phyloP scores from a whole-genome alignment of 2,113 vertebrate genomes.

The Microtus richardsoni region DNA sequence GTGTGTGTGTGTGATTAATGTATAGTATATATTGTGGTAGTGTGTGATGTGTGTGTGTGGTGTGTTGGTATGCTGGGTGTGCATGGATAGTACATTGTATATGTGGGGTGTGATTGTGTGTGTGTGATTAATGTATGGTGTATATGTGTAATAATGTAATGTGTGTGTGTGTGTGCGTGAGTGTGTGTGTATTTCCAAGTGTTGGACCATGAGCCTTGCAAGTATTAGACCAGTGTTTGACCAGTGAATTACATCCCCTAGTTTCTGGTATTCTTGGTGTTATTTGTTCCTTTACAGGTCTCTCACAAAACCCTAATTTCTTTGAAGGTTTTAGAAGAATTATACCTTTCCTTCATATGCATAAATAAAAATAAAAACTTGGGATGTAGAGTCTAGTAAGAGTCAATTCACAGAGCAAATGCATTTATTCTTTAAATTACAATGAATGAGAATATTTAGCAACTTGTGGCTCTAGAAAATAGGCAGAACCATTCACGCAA shows the following conservation, averaged over 20 bases:
- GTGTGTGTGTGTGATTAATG: neutral
- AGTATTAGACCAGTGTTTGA: neutral
- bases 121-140: neutral
- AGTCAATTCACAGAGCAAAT: neutral
- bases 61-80: neutral
- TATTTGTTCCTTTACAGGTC: neutral
- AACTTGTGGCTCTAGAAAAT: neutral
- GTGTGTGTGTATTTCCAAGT: neutral
- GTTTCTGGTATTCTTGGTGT: neutral
- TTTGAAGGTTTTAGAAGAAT: neutral
- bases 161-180: no score
- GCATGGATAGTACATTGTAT: neutral
- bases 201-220: neutral
- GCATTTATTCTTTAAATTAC: neutral
- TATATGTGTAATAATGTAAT: no score
- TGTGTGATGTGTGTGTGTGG: neutral
- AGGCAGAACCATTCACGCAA: neutral
- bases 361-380: neutral
- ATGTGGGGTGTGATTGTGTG: neutral
- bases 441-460: neutral
- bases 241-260: neutral
- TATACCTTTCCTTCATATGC: neutral
- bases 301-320: neutral
- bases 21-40: neutral
- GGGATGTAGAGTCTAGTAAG: neutral